Evolutionary conservation across 1,140 invertebrate genomes (phyloP).

Genomic region (Drosophila subobscura): DNA sequence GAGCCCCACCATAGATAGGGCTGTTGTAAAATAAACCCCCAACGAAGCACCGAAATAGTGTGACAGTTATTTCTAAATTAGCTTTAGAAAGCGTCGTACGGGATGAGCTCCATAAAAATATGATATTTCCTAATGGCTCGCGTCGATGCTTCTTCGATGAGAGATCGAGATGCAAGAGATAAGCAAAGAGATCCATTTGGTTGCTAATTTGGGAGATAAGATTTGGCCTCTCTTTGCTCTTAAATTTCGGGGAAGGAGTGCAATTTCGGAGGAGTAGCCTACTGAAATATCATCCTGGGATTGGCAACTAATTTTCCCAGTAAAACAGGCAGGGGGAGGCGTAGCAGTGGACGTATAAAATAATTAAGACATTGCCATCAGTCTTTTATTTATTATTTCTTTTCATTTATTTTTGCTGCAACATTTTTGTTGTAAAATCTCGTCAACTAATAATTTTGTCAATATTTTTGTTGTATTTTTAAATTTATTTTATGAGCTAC

Average conservation of each 20-base stretch:
- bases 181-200: slow-evolving; percentile 62
- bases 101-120: slow-evolving; percentile 56
- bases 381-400: slow-evolving; percentile 49
- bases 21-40: slow-evolving; percentile 69
- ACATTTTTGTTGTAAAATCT: slow-evolving; percentile 66
- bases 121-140: slow-evolving; percentile 60
- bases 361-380: slow-evolving; percentile 77
- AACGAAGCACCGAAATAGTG: slow-evolving; percentile 53
- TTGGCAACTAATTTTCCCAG: slow-evolving; percentile 6
- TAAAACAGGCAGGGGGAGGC: slow-evolving; percentile 30
- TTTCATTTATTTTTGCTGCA: slow-evolving; percentile 48
- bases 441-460: slow-evolving; percentile 78
- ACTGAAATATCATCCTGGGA: slow-evolving; percentile 7
- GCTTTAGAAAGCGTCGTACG: slow-evolving; percentile 59
- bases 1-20: slow-evolving; percentile 55
- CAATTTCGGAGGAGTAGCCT: slow-evolving; percentile 1
- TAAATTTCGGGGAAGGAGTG: neutral
- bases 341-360: slow-evolving; percentile 43
- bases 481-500: slow-evolving; percentile 79
- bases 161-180: slow-evolving; percentile 37
- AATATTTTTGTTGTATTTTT: slow-evolving; percentile 49
- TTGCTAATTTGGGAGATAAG: slow-evolving; percentile 76
- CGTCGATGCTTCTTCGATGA: too few species aligned
- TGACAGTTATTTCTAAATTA: slow-evolving; percentile 80
- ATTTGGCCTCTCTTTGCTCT: neutral